Conservation (phyloP, 1,140 invertebrate species). For the Oryzaephilus surinamensis region DNA sequence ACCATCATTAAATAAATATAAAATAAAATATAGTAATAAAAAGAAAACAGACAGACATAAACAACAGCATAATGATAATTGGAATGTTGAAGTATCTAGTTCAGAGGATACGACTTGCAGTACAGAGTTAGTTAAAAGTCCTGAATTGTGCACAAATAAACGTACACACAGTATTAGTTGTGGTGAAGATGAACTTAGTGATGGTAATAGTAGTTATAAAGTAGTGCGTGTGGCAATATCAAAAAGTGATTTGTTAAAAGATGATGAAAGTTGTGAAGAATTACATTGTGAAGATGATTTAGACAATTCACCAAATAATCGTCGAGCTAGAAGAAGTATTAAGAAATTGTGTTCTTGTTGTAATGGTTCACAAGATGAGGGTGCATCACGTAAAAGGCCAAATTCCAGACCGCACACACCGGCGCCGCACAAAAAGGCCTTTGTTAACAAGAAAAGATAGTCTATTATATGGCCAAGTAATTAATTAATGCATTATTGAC, state of each 20-base stretch:
- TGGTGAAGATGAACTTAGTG: slow-evolving; percentile 17
- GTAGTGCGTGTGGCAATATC: slow-evolving; percentile 22
- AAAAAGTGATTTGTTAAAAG: slow-evolving; percentile 22
- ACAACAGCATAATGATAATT: slow-evolving; percentile 15
- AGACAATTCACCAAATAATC: slow-evolving; percentile 24
- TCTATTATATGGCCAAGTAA: slow-evolving; percentile 21
- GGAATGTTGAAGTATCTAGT: slow-evolving; percentile 28
- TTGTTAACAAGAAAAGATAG: slow-evolving; percentile 34
- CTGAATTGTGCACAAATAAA: slow-evolving; percentile 16
- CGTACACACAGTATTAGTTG: slow-evolving; percentile 8
- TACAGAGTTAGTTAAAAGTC: slow-evolving; percentile 19
- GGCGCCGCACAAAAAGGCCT: slow-evolving; percentile 29
- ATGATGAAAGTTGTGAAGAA: slow-evolving; percentile 24
- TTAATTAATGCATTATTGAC: no score
- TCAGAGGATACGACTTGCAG: slow-evolving; percentile 29
- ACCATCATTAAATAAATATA: slow-evolving; percentile 29
- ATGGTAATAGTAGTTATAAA: slow-evolving; percentile 18
- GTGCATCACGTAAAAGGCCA: slow-evolving; percentile 24
- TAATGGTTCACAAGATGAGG: slow-evolving; percentile 27
- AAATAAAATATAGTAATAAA: slow-evolving; percentile 34
- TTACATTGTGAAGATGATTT: slow-evolving; percentile 22
- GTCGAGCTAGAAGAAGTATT: slow-evolving; percentile 25
- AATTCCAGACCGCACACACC: slow-evolving; percentile 24
- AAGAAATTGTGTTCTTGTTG: slow-evolving; percentile 31
- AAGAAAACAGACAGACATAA: slow-evolving; percentile 27